phyloP scores from a whole-genome alignment of 2,888 invertebrate species.

The Apodemia zela region DNA sequence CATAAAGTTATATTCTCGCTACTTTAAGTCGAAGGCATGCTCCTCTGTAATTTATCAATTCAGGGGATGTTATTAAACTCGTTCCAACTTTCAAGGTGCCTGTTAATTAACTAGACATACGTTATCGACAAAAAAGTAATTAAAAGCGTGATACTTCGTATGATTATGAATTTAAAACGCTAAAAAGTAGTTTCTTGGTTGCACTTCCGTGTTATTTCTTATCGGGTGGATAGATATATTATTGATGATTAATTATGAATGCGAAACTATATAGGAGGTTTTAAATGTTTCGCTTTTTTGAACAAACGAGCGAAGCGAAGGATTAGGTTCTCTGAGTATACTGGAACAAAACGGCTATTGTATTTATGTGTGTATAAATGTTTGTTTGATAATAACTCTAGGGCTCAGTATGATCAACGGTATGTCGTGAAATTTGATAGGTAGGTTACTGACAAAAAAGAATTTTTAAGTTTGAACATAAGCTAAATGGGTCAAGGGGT shows the following conservation, averaged over 20 bases:
- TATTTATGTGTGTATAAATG: too few relatives aligned
- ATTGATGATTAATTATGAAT: neutral
- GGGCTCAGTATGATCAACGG: too few relatives aligned
- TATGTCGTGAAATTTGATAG: too few relatives aligned
- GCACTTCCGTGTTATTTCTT: constrained; percentile 7
- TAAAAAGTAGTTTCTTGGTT: constrained; percentile 8
- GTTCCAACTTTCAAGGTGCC: constrained; percentile 26
- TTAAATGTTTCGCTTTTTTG: too few relatives aligned
- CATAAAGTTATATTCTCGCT: constrained; percentile 37
- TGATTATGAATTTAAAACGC: constrained; percentile 11
- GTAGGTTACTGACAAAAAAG: too few relatives aligned
- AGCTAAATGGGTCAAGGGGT: too few relatives aligned
- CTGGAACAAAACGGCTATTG: too few relatives aligned
- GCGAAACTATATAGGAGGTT: neutral
- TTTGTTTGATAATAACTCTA: too few relatives aligned
- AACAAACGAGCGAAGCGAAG: too few relatives aligned
- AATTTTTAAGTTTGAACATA: too few relatives aligned
- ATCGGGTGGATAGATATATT: neutral
- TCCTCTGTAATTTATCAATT: constrained; percentile 31
- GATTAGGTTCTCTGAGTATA: too few relatives aligned
- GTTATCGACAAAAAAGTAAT: constrained; percentile 15
- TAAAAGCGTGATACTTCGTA: constrained; percentile 9
- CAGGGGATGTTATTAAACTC: constrained; percentile 24
- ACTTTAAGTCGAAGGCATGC: constrained; percentile 4
- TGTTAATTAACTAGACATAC: constrained; percentile 27